Base-by-base conservation (phyloP, 2,888 invertebrate species). In the Drosophila atripex region DNA sequence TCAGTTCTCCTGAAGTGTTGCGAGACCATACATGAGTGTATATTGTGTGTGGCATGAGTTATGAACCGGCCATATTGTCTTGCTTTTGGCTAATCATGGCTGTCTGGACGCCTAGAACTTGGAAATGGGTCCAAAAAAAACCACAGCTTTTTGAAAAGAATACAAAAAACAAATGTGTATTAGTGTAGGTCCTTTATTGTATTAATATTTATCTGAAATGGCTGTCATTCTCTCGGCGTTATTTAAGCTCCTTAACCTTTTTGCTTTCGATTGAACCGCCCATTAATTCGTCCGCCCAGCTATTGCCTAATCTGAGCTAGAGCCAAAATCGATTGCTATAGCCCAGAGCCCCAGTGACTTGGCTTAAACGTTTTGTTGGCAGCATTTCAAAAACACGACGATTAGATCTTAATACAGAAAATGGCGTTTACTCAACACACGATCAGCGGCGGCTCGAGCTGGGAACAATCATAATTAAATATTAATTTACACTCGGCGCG, bases 401-500 rank as follows among this genome's bases (percentile, higher is more conserved):
- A 85, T 85, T 82, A 78, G 71, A 85, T 85, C 88, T 59, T 53
- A 79, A 84, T 69, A 51, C 73, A 54, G 50, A 76, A 82, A 82
- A 76, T 78, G 74, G 75, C 69, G 70, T 74, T 77, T 79, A 65
- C 76, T 76, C 78, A 78, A 66, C 78, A 82, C 73, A 72, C 72
- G 70, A 57, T 63, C 55, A 16, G 69, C 56, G 18, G 69, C 56
- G 61, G 56, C 60, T 45, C 54, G 56, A 50, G 45, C 70, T 47
- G 66, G 51, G 68, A 85, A 87, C 72, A 71, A 71, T 74, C 78
- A 87, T 89, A 89, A 88, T 88, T 88, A 88, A 88, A 88, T 88
- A 88, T 80, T 90, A 89, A 89, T 88, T 88, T 89, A 88, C 88
- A 88, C 88, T 76, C 73, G 71, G 58, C 70, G 85, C 76, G 85